Conservation (phyloP, 2,113 vertebrate genomes). For the Peromyscus maniculatus region DNA sequence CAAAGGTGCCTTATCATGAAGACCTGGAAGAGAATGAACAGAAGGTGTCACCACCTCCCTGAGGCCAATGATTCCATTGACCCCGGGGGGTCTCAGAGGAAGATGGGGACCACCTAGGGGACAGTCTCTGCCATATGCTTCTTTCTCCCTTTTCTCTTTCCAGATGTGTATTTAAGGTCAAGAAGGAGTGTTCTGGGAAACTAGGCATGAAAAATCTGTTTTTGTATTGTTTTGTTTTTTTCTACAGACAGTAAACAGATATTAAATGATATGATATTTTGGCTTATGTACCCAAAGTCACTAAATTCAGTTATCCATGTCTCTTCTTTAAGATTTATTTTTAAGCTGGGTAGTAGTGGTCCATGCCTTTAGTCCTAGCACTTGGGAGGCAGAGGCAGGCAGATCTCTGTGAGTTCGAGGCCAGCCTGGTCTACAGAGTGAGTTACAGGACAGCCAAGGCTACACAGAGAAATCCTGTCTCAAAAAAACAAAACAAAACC, state of each 20-base stretch:
- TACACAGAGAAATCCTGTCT: too few species aligned
- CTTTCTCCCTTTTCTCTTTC: not conserved
- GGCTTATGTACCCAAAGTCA: slow-evolving; percentile 51
- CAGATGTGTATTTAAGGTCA: not conserved
- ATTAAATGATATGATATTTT: slow-evolving; percentile 10
- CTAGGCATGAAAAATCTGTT: not conserved
- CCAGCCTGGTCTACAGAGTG: too few species aligned
- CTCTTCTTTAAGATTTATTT: not conserved
- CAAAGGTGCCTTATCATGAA: slow-evolving; percentile 85
- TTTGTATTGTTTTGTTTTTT: slow-evolving; percentile 5
- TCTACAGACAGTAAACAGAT: slow-evolving; percentile 12
- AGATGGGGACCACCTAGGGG: not conserved
- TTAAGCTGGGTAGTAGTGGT: not conserved
- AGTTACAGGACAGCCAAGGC: too few species aligned
- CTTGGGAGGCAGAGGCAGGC: too few species aligned
- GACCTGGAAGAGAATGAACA: slow-evolving; percentile 68
- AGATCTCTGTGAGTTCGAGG: too few species aligned
- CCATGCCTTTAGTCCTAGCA: too few species aligned
- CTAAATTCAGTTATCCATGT: slow-evolving; percentile 36
- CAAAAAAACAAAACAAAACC: too few species aligned
- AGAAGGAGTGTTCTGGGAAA: not conserved
- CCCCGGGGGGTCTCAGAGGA: not conserved
- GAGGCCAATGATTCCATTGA: not conserved
- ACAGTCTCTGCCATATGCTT: not conserved
- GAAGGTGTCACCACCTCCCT: not conserved